phyloP scores from a whole-genome alignment of 2,888 invertebrate genomes.

The Zonitis immaculata region DNA sequence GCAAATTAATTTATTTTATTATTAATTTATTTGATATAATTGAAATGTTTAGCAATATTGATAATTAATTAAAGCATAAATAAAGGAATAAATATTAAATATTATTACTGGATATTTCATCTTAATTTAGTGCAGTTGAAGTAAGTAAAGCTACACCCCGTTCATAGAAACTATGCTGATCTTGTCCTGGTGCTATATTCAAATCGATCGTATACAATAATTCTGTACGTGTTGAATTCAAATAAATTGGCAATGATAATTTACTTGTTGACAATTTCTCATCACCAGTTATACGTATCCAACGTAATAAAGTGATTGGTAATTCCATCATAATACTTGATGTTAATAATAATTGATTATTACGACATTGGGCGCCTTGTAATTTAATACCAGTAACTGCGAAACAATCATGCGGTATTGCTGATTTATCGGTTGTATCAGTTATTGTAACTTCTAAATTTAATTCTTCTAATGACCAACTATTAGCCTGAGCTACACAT shows the following conservation, averaged over 20 bases:
- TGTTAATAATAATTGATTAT: slow-evolving; percentile 83
- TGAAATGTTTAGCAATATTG: not conserved
- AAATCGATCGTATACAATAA: slow-evolving; percentile 93
- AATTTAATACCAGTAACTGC: slow-evolving; percentile 68
- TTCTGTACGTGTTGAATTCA: slow-evolving; percentile 94
- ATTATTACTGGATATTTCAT: not conserved
- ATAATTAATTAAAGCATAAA: slow-evolving; percentile 4
- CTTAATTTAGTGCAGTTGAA: slow-evolving; percentile 82
- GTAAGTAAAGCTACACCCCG: slow-evolving; percentile 95
- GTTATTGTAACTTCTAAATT: slow-evolving; percentile 73
- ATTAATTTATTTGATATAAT: not conserved
- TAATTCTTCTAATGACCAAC: slow-evolving; percentile 95
- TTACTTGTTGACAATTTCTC: slow-evolving; percentile 55
- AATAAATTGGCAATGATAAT: slow-evolving; percentile 91
- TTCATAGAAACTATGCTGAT: slow-evolving; percentile 96
- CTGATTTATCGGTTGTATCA: slow-evolving; percentile 50
- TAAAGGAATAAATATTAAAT: slow-evolving; percentile 1
- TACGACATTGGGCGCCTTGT: slow-evolving; percentile 92
- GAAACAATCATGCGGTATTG: slow-evolving; percentile 47
- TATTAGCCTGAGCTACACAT: slow-evolving; percentile 95
- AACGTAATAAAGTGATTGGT: slow-evolving; percentile 81
- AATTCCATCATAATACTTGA: slow-evolving; percentile 94
- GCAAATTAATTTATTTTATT: slow-evolving; percentile 7
- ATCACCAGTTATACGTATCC: slow-evolving; percentile 57
- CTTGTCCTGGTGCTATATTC: slow-evolving; percentile 84